These are phyloP conservation scores for Rhagonycha fulva DNA, from an alignment of 2,888 invertebrate species.

Conservation along the genomic window DNA sequence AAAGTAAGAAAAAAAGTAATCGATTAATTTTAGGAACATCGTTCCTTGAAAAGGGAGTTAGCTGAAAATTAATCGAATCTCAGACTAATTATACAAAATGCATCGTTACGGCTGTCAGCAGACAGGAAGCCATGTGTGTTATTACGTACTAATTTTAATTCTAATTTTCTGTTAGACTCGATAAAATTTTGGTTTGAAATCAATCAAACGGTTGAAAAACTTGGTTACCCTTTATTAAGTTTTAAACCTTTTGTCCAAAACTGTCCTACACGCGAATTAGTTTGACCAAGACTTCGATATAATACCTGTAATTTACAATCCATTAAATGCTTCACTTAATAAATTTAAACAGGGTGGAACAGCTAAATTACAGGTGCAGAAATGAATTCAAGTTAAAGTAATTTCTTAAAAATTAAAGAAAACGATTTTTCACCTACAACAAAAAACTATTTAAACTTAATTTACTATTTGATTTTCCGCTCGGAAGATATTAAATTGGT, in stretches of 20 bases:
- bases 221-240: neutral
- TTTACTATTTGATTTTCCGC: neutral
- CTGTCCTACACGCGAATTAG: neutral
- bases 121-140: neutral
- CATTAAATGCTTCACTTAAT: neutral
- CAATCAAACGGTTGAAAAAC: neutral
- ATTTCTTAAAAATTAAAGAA: neutral
- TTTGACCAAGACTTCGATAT: neutral
- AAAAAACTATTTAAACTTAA: neutral
- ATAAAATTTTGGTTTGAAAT: neutral
- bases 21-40: too few species aligned
- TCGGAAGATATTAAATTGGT: neutral
- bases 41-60: too few species aligned
- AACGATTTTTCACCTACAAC: neutral
- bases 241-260: neutral
- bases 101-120: neutral
- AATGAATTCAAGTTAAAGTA: neutral
- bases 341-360: neutral
- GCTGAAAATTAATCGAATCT: too few species aligned
- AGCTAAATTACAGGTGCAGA: neutral
- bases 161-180: neutral
- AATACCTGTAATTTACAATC: neutral
- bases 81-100: too few species aligned
- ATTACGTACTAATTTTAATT: neutral
- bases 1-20: too few species aligned